Percentiles rank a stretch among this genome's conserved stretches.
Conservation (phyloP, 2,888 invertebrate genomes). For the Portevinia maculata region DNA sequence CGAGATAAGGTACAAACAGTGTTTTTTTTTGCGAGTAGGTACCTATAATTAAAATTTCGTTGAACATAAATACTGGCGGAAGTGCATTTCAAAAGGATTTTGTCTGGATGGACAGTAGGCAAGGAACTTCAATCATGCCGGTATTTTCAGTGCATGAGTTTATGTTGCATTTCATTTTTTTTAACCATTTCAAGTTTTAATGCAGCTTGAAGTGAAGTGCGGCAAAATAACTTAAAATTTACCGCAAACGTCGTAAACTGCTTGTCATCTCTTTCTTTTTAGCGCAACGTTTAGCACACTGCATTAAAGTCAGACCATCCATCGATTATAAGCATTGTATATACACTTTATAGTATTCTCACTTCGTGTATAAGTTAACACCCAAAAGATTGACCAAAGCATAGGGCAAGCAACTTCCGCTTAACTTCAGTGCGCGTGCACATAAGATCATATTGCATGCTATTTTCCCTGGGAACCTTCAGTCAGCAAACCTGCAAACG, state of each 20-base stretch:
- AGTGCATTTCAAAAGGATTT: constrained; percentile 61
- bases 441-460: too few relatives aligned
- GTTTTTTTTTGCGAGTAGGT: constrained; percentile 61
- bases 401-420: too few relatives aligned
- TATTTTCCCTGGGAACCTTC: too few relatives aligned
- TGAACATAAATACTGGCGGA: constrained; percentile 66
- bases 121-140: constrained; percentile 66
- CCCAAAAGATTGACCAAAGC: too few relatives aligned
- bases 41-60: constrained; percentile 72
- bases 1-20: constrained; percentile 59
- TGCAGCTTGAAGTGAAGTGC: constrained; percentile 58
- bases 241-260: constrained; percentile 51
- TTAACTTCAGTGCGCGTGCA: too few relatives aligned
- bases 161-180: constrained; percentile 32
- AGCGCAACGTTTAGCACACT: constrained; percentile 19
- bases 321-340: not conserved
- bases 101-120: constrained; percentile 47
- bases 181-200: constrained; percentile 56
- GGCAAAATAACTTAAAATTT: constrained; percentile 62
- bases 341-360: too few relatives aligned
- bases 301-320: constrained; percentile 6
- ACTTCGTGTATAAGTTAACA: too few relatives aligned
- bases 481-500: too few relatives aligned
- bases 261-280: constrained; percentile 8
- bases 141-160: constrained; percentile 25